phyloP scores from a whole-genome alignment of 1,140 invertebrate genomes.

The Bradysia coprophila region DNA sequence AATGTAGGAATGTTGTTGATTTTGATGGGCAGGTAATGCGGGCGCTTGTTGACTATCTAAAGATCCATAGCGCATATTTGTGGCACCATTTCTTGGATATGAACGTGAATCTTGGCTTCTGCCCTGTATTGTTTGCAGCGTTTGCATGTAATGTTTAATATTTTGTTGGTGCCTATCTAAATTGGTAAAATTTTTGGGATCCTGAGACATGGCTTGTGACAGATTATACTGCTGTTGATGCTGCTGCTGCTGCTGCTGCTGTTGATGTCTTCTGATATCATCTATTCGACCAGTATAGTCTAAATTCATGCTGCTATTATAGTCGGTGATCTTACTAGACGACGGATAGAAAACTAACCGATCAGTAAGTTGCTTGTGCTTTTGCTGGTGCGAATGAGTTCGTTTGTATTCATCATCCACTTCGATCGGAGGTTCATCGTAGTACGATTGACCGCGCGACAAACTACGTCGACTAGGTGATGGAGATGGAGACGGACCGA shows the following conservation, averaged over 20 bases:
- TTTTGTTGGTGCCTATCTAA: neutral
- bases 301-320: conserved; percentile 12
- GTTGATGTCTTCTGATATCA: neutral
- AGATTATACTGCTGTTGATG: neutral
- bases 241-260: neutral
- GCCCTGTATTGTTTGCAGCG: neutral
- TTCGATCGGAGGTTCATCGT: neutral
- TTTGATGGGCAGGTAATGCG: neutral
- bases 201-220: neutral
- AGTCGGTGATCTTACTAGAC: conserved; percentile 11
- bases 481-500: neutral
- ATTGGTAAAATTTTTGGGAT: neutral
- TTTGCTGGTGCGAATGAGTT: neutral
- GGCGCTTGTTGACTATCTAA: neutral
- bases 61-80: too few relatives aligned
- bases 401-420: neutral
- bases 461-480: neutral
- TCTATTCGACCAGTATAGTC: conserved; percentile 9
- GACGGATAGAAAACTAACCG: conserved; percentile 18
- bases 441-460: neutral
- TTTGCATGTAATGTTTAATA: neutral
- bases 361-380: conserved; percentile 12
- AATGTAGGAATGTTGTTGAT: conserved; percentile 1
- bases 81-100: neutral
- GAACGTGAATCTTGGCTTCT: neutral